Evolutionary conservation across 2,113 vertebrate genomes (phyloP).

Genomic region (Vireo altiloquus): DNA sequence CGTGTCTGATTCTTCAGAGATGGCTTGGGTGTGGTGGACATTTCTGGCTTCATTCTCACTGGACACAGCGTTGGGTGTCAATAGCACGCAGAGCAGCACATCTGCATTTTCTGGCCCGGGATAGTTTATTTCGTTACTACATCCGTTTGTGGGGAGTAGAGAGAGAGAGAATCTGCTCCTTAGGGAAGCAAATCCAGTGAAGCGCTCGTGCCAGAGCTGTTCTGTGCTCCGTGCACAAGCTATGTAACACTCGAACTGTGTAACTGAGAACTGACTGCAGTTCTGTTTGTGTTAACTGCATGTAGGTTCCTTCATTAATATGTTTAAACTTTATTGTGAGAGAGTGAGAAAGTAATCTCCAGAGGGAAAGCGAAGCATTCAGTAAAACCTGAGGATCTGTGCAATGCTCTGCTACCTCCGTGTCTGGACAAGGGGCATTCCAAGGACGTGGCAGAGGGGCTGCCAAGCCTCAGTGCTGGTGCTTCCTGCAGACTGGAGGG

Average conservation of each 20-base stretch:
- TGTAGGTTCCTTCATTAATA: neutral
- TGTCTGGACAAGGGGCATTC: neutral
- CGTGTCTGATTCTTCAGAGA: slow-evolving; percentile 8
- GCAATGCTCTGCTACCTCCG: neutral
- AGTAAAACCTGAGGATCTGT: neutral
- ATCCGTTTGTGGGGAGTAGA: slow-evolving; percentile 18
- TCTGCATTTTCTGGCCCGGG: slow-evolving; percentile 46
- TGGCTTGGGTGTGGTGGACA: neutral
- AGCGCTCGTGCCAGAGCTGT: neutral
- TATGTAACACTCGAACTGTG: neutral
- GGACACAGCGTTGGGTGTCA: neutral
- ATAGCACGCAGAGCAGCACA: slow-evolving; percentile 42
- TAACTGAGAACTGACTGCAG: neutral
- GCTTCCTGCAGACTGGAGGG: neutral
- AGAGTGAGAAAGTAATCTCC: neutral
- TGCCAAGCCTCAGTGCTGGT: neutral
- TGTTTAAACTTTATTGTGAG: neutral
- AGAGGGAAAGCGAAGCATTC: neutral
- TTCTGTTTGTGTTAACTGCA: neutral
- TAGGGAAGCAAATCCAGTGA: slow-evolving; percentile 32
- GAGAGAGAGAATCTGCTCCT: slow-evolving; percentile 40
- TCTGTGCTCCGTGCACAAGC: neutral
- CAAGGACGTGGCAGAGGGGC: accelerated
- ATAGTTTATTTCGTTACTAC: slow-evolving; percentile 45
- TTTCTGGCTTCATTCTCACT: slow-evolving; percentile 11